Percentiles rank a stretch among this genome's conserved stretches.
Evolutionary conservation across 2,113 vertebrate species (phyloP).

Genomic region (Varanus salvator): DNA sequence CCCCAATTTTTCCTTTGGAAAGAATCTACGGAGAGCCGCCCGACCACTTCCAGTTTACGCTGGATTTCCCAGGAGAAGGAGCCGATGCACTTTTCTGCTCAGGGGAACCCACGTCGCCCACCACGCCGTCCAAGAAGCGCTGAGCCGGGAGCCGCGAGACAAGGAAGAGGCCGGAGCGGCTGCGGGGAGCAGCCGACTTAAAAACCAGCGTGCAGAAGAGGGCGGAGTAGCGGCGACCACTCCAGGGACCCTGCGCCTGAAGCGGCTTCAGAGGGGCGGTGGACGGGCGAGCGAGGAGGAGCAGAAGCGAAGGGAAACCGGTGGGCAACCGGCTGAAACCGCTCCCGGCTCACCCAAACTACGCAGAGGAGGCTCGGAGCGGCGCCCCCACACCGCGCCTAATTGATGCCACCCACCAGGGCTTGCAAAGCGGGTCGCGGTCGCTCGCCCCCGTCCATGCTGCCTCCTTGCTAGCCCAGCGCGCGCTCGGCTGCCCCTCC

Average conservation of each 20-base stretch:
- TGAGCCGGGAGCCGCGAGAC: conserved; percentile 52
- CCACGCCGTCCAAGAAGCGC: conserved; percentile 63
- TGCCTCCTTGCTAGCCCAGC: conserved; percentile 62
- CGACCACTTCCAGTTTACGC: conserved; percentile 30
- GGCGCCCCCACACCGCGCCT: conserved; percentile 49
- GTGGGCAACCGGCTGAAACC: background rate
- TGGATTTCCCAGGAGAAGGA: conserved; percentile 44
- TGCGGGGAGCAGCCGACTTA: conserved; percentile 58
- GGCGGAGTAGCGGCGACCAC: background rate
- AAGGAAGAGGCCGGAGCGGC: conserved; percentile 38
- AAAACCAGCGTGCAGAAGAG: background rate
- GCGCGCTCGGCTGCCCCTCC: conserved; percentile 50
- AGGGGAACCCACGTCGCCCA: conserved; percentile 58
- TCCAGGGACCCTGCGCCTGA: background rate
- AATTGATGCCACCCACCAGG: conserved; percentile 65
- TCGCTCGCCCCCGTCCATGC: conserved; percentile 16
- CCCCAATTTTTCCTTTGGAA: background rate
- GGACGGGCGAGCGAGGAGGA: background rate
- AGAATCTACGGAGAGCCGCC: conserved; percentile 25
- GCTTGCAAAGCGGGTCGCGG: background rate
- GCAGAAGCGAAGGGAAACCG: background rate
- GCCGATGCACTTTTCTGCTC: conserved; percentile 68
- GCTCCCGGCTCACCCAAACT: background rate
- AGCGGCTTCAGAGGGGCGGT: background rate
- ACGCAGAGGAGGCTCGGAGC: conserved; percentile 24